Evolutionary conservation across 2,888 invertebrate species (phyloP), one percentile per base, ranked within the genome.

Genomic region (Parascotia fuliginaria): DNA sequence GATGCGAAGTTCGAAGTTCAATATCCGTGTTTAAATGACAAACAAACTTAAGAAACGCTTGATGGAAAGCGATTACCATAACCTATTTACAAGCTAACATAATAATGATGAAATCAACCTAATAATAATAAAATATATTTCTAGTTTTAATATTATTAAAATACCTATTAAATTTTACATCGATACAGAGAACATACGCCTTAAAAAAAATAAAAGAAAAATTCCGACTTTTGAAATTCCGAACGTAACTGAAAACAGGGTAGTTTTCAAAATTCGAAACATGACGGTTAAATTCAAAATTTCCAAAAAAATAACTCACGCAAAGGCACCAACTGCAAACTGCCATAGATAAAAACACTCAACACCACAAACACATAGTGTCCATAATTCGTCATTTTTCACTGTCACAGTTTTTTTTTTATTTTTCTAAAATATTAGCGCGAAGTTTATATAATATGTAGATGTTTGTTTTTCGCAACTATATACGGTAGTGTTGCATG

Each of bases 261-360:
- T 33, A 14, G 14, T 3, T 2, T 16, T 14, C 19, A 11, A 39
- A 39, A 28, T 27, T 5, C 14, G 14, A n/a, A 40, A 13, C 2
- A 34, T 9, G 13, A 27, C 47, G 13, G 45, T 45, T 53, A 49
- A 41, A 9, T 68, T 66, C 42, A 16, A 56, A 56, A 42, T 11
- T 13, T 12, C 7, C 31, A 49, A 49, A 64, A 57, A 40, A 42
- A 59, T 36, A 63, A 89, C 90, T 91, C 74, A 91, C 90, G 90
- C 63, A 91, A 77, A 12, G 87, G 86, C 22, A 89, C 61, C 58
- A 90, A 57, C 63, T 91, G 87, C 42, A 78, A 70, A 41, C 85
- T 86, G 56, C 79, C 76, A 43, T 83, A 84, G 15, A 84, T 71
- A 61, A 83, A 79, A 50, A 82, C 72, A 75, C 79, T 79, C 50